These are phyloP conservation scores for Phymastichus coffea DNA, from an alignment of 1,140 invertebrate species.

Conservation along the genomic window DNA sequence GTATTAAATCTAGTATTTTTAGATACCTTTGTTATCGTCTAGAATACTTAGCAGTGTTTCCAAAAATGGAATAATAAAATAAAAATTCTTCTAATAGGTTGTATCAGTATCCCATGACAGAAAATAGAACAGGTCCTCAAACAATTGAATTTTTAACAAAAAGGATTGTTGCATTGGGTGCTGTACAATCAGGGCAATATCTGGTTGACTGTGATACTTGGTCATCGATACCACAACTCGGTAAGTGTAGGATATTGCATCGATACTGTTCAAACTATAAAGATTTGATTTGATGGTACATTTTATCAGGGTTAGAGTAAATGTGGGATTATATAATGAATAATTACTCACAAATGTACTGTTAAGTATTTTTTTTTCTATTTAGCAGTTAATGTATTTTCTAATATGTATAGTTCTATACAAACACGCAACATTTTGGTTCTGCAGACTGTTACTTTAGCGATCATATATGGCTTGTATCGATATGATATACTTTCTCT, in stretches of 20 bases:
- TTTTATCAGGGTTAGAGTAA: background rate
- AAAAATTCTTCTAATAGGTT: conserved; percentile 47
- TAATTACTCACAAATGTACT: conserved; percentile 24
- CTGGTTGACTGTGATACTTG: conserved; percentile 94
- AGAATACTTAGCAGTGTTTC: no score
- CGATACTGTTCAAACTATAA: background rate
- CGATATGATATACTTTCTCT: conserved; percentile 36
- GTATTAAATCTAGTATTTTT: no score
- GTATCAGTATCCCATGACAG: conserved; percentile 81
- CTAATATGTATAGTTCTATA: conserved; percentile 45
- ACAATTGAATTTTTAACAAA: conserved; percentile 85
- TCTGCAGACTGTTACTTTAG: conserved; percentile 40
- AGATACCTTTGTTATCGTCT: no score
- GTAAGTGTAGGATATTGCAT: conserved; percentile 49
- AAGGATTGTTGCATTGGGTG: conserved; percentile 80
- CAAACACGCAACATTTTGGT: conserved; percentile 52
- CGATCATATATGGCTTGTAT: conserved; percentile 34
- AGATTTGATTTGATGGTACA: background rate
- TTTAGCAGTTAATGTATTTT: conserved; percentile 47
- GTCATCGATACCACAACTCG: conserved; percentile 72
- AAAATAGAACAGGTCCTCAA: conserved; percentile 82
- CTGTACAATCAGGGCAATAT: conserved; percentile 84
- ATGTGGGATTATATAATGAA: background rate
- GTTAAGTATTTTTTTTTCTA: conserved; percentile 41
- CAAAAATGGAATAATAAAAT: no score